phyloP scores from a whole-genome alignment of 2,888 invertebrate species.

The Himalopsyche tibetana region DNA sequence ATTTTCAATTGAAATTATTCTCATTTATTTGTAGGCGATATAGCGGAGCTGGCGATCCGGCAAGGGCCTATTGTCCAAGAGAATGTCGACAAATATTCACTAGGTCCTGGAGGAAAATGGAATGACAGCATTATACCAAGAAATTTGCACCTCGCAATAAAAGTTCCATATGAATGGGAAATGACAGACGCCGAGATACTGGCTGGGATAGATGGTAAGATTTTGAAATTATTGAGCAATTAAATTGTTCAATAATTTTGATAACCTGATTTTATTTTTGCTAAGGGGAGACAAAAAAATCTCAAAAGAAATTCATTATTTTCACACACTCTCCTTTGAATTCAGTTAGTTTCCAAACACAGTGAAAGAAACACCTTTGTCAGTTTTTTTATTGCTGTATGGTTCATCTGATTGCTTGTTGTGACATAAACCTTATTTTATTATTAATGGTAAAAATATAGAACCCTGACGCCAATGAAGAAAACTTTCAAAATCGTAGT shows the following conservation, averaged over 20 bases:
- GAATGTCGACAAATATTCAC: conserved; percentile 71
- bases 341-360: no score
- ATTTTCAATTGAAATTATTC: not conserved
- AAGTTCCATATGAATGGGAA: conserved; percentile 76
- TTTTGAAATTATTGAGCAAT: not conserved
- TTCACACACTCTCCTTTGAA: no score
- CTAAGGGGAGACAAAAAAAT: no score
- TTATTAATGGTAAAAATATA: no score
- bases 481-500: no score
- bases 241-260: not conserved
- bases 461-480: no score
- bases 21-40: conserved; percentile 74
- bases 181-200: conserved; percentile 83
- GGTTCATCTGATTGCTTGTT: no score
- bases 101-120: conserved; percentile 80
- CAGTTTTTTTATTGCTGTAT: no score
- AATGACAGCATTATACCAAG: conserved; percentile 80
- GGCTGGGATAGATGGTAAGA: conserved; percentile 82
- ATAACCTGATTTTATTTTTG: no score
- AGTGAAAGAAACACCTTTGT: no score
- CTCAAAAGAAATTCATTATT: no score
- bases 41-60: conserved; percentile 82
- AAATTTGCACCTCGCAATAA: conserved; percentile 76
- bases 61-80: conserved; percentile 78
- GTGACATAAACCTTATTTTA: no score